Evolutionary conservation across 2,113 vertebrate genomes (phyloP).

Genomic region (Aphyosemion australe): DNA sequence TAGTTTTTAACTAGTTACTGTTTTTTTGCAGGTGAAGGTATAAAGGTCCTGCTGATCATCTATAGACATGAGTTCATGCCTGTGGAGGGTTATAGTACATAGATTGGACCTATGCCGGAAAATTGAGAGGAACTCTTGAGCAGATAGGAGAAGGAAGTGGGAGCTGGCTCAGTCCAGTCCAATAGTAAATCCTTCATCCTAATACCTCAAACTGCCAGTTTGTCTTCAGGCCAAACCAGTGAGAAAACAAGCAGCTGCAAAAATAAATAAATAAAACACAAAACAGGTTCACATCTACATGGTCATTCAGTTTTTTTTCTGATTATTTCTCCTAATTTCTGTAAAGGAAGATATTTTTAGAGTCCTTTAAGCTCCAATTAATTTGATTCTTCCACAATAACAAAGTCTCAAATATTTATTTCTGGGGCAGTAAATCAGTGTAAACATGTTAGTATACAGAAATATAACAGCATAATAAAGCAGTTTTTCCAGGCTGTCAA

Average conservation of each 20-base stretch:
- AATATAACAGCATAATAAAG: conserved; percentile 18
- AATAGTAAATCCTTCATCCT: conserved; percentile 48
- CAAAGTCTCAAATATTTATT: conserved; percentile 12
- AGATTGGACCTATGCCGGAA: conserved; percentile 19
- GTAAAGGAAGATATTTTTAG: background rate
- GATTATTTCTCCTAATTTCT: too few species aligned
- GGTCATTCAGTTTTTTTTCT: too few species aligned
- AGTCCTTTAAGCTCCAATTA: conserved; percentile 3
- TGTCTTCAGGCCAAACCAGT: conserved; percentile 44
- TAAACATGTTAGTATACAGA: conserved; percentile 13
- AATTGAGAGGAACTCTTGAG: conserved; percentile 28
- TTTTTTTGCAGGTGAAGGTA: conserved; percentile 15
- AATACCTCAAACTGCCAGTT: conserved; percentile 40
- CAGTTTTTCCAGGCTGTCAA: conserved; percentile 16
- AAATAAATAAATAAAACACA: background rate
- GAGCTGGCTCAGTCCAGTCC: conserved; percentile 41
- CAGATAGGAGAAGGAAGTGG: conserved; percentile 18
- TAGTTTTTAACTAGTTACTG: conserved; percentile 32
- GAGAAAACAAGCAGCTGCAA: conserved; percentile 45
- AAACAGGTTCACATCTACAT: background rate
- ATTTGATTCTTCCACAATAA: conserved; percentile 34
- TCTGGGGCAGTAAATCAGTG: conserved; percentile 13
- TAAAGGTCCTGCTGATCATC: background rate
- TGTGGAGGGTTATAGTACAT: conserved; percentile 17
- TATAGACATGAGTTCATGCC: background rate